Evolutionary conservation across 2,797 vertebrate species (phyloP), one percentile per base, ranked within the genome.

Genomic region (Steatocranus sp.): DNA sequence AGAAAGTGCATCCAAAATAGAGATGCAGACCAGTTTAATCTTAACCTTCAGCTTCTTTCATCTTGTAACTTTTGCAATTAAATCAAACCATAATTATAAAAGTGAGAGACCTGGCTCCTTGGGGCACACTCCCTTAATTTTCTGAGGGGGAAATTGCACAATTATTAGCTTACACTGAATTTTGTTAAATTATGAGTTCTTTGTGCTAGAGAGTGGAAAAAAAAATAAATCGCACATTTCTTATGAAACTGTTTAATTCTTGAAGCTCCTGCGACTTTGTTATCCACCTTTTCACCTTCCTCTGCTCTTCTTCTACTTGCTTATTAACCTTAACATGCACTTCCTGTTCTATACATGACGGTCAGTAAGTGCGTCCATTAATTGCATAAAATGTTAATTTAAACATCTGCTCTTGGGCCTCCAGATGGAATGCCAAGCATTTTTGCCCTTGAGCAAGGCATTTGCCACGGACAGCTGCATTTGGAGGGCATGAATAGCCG

Each of bases 361-460:
- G 18, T 23, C 49, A 34, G 12, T 9, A 7, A 3, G 15, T 74
- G 51, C 14, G 6, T 18, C 76, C 5, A 41, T 66, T 63, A 73
- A 85, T 27, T n/a, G 46, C 78, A 4, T 11, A 32, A 56, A 68
- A 84, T 79, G 54, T 82, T 63, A 25, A 86, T 79, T 82, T 41
- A 66, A 79, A 84, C 86, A 78, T 87, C 83, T 84, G 82, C 78
- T 78, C 25, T n/a, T 3, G 49, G 80, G 17, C 51, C n/a, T 25
- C 77, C 81, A 73, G 84, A 84, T 75, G 87, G 81, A 85, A 49
- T 8, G 51, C 74, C 38, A 5, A 38, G 75, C 20, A 48, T 61
- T 89, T 73, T 78, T 30, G 88, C 92, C 91, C 87, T 86, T 79
- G 80, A 92, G 91, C 93, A 91, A 92, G 91, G 87, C 93, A 80